Evolutionary conservation across 2,113 vertebrate species (phyloP), one percentile per base, ranked within the genome.

Genomic region (Entelurus aequoreus): DNA sequence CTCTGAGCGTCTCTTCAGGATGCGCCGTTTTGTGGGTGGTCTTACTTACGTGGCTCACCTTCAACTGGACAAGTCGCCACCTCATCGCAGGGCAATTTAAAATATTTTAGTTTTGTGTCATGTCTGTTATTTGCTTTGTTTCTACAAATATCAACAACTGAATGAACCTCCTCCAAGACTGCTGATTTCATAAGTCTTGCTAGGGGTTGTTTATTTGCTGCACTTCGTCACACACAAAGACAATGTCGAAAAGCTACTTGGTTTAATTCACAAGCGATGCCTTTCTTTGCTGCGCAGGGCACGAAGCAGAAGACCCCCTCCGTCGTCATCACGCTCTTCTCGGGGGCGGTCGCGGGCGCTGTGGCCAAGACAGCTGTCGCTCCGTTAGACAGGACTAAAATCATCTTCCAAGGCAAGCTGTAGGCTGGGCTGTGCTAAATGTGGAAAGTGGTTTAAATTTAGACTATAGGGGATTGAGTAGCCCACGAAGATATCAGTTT

Each of bases 351-450:
- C 65, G 96, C 97, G 0, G 97, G 97, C 1, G 96, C 97, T 10
- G 92, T 98, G 50, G 97, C 95, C 73, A 99, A 99, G 87, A 99
- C 97, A 0, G 89, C 92, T 0, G 95, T 99, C 14, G 97, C 97
- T 42, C 97, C 97, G 0, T 76, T 99, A 88, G 97, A 99, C 75
- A 89, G 97, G 83, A 98, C 96, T 68, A 99, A 99, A 91, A 99
- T 99, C 86, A 99, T 99, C 84, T 99, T 99, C 78, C 97, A 99
- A 94, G 97, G 97, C 91, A 88, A 81, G 71, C 54, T 9, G 58
- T 21, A 28, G 11, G 36, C 52, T 72, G 55, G 28, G 62, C 35
- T 72, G 66, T 68, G n/a, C 50, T 80, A 38, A 57, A 71, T 70
- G 16, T 36, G 48, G 12, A 37, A 62, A 48, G 35, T 38, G 14